phyloP scores from a whole-genome alignment of 2,797 vertebrate species.

The Pangasius mekongensis region DNA sequence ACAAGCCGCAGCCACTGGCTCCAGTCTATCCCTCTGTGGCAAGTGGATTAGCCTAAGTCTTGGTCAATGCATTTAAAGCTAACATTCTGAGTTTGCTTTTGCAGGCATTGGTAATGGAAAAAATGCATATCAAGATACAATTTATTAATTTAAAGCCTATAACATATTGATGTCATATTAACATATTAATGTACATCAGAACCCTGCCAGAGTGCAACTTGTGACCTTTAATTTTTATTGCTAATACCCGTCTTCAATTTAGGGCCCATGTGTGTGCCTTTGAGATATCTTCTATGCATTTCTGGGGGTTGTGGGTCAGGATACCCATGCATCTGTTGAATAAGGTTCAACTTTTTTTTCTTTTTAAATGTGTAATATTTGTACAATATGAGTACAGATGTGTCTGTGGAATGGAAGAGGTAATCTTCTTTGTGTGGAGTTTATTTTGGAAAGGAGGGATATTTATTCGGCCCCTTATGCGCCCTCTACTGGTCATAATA shows the following conservation, averaged over 20 bases:
- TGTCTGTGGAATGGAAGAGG: neutral
- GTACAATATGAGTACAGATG: neutral
- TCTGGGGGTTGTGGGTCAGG: neutral
- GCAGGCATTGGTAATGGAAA: neutral
- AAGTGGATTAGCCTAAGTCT: neutral
- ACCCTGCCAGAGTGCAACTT: neutral
- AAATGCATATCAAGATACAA: neutral
- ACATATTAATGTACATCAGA: neutral
- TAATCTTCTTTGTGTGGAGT: no score
- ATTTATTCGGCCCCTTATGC: neutral
- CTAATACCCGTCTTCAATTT: neutral
- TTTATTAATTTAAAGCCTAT: neutral
- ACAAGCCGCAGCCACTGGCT: neutral
- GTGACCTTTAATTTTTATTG: neutral
- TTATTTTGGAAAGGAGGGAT: neutral
- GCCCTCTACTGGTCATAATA: slow-evolving; percentile 37
- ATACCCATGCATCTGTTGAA: neutral
- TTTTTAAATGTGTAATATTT: no score
- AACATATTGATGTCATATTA: neutral
- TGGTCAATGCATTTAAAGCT: neutral
- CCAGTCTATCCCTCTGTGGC: neutral
- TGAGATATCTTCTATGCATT: neutral
- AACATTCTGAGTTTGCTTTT: neutral
- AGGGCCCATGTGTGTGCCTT: neutral
- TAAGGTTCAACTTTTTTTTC: neutral